A percentile compares a stretch with the other conserved stretches of the same genome.
Evolutionary conservation across 2,113 vertebrate species (phyloP).

Genomic region (Myotis yumanensis): DNA sequence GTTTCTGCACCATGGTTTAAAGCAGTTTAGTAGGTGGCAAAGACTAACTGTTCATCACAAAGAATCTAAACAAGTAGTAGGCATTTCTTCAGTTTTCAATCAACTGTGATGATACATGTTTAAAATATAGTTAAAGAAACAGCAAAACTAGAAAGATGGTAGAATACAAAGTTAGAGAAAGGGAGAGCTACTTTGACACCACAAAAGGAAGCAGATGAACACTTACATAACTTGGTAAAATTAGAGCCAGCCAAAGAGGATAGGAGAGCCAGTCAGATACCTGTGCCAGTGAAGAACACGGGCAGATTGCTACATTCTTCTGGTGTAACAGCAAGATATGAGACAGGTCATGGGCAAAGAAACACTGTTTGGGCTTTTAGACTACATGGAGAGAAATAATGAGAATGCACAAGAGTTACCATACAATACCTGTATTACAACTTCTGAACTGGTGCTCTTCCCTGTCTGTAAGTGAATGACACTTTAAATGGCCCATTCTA

Average conservation of each 20-base stretch:
- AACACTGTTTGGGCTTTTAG: neutral
- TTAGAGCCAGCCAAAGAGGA: neutral
- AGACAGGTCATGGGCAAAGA: accelerated
- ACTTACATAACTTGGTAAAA: slow-evolving; percentile 15
- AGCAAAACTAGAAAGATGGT: slow-evolving; percentile 38
- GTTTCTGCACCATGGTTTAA: slow-evolving; percentile 59
- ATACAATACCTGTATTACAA: neutral
- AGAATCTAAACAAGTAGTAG: slow-evolving; percentile 59
- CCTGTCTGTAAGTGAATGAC: neutral
- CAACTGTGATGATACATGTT: slow-evolving; percentile 56
- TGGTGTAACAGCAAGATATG: neutral
- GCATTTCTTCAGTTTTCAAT: slow-evolving; percentile 73
- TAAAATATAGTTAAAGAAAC: slow-evolving; percentile 65
- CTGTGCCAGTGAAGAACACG: neutral
- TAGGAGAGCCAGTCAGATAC: neutral
- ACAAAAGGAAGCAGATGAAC: slow-evolving; percentile 58
- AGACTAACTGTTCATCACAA: slow-evolving; percentile 55
- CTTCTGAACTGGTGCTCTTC: neutral
- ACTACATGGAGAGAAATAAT: neutral
- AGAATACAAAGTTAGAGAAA: slow-evolving; percentile 27
- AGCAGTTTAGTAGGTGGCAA: slow-evolving; percentile 40
- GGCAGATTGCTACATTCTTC: neutral
- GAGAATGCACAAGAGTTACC: neutral
- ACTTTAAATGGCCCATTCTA: neutral
- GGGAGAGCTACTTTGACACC: slow-evolving; percentile 43